These are phyloP conservation scores for Edolisoma coerulescens DNA, from an alignment of 2,113 vertebrate species.

Conservation along the genomic window DNA sequence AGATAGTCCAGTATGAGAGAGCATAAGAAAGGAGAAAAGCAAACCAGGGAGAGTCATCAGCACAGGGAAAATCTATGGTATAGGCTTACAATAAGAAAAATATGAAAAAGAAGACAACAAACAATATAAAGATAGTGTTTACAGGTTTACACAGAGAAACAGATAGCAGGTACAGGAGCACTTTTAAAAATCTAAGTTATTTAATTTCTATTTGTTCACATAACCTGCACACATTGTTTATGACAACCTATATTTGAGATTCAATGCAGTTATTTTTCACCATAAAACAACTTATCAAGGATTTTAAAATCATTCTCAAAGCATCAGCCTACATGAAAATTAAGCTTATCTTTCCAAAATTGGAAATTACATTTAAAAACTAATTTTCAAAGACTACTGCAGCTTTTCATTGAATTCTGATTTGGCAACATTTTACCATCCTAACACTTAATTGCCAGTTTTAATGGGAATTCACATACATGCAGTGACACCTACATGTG, in stretches of 20 bases:
- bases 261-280: background rate
- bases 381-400: background rate
- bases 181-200: background rate
- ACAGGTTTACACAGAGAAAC: background rate
- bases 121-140: background rate
- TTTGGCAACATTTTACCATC: background rate
- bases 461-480: background rate
- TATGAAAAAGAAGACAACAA: background rate
- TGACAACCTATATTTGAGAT: background rate
- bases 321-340: background rate
- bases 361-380: background rate
- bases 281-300: background rate
- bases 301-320: background rate
- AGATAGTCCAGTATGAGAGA: background rate
- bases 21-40: background rate
- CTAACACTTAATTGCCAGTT: background rate
- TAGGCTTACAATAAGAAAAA: background rate
- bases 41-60: background rate
- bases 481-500: background rate
- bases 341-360: background rate
- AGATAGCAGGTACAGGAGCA: background rate
- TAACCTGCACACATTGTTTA: background rate
- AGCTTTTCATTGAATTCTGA: background rate
- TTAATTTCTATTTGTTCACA: background rate
- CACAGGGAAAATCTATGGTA: accelerated